Base-by-base conservation (phyloP, 2,888 invertebrate species). In the Plagiodera versicolora region DNA sequence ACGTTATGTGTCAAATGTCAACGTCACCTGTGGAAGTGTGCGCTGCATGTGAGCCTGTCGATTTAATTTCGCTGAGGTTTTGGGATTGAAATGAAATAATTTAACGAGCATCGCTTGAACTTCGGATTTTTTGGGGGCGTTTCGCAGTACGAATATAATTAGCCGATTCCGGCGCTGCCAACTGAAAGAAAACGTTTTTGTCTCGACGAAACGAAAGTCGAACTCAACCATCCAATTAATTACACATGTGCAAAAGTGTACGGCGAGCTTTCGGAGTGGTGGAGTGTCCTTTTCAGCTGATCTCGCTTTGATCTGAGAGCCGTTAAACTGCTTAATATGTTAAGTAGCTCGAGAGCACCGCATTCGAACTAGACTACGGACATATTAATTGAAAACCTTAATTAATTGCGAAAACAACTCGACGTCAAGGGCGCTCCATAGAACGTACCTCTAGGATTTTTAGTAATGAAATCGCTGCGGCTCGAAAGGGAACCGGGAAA, bases 381-480 rank as follows among this genome's bases (percentile, higher is more conserved):
- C 67, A 63, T 67, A 70, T 68, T 70, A 70, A 71, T 69, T 71
- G 65, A 70, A 67, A 66, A 67, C 64, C 64, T 66, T 69, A 68
- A 71, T 70, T 71, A 71, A 70, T 71, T 70, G 64, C 68, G 64
- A 63, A 63, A 67, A 69, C 68, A 69, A 69, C 69, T 70, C 65
- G 64, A 61, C 52, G 61, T 59, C n/a, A 62, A 61, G 58, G 59
- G 52, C 64, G 53, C 60, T 65, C 55, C 58, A 59, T n/a, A 53
- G 53, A 18, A 44, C 53, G 14, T 39, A 39, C 39, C 39, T 39
- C 39, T 39, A n/a, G 3, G 1, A 14, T 39, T 39, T 39, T 39
- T 39, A 32, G 32, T 32, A 32, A 14, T 39, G 39, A 14, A 39
- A 14, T 11, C 39, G 39, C 39, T 14, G 2, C n/a, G 39, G 1